Conservation (phyloP, 2,113 vertebrate genomes). For the Ornithorhynchus anatinus region DNA sequence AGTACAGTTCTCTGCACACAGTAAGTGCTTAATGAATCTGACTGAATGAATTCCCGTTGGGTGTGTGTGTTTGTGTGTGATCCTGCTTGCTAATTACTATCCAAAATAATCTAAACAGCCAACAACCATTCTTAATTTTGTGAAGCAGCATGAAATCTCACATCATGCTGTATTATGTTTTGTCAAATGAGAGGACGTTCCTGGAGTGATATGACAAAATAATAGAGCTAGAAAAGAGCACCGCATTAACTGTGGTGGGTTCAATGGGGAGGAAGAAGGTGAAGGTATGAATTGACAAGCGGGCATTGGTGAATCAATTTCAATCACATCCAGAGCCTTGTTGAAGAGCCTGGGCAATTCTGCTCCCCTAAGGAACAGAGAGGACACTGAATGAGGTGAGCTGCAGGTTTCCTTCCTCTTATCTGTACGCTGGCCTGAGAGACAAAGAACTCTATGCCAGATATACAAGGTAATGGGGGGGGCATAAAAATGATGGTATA, state of each 20-base stretch:
- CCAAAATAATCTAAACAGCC: slow-evolving; percentile 51
- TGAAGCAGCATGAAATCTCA: slow-evolving; percentile 51
- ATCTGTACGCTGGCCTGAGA: no score
- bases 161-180: slow-evolving; percentile 33
- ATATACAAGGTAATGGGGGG: no score
- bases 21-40: no score
- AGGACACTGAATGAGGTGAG: not conserved
- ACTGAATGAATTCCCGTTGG: no score
- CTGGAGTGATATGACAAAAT: slow-evolving; percentile 49
- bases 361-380: not conserved
- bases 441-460: no score
- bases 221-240: slow-evolving; percentile 53
- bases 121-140: slow-evolving; percentile 62
- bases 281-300: not conserved
- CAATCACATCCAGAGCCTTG: not conserved
- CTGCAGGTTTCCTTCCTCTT: not conserved
- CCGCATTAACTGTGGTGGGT: no score
- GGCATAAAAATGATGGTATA: no score
- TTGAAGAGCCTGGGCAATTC: not conserved
- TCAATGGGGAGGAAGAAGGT: not conserved
- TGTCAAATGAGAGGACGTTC: slow-evolving; percentile 45
- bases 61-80: slow-evolving; percentile 43
- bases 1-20: no score
- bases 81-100: slow-evolving; percentile 63
- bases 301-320: not conserved